These are phyloP conservation scores for Rhabditophanes sp. DNA, from an alignment of 2,888 invertebrate species.

Conservation along the genomic window DNA sequence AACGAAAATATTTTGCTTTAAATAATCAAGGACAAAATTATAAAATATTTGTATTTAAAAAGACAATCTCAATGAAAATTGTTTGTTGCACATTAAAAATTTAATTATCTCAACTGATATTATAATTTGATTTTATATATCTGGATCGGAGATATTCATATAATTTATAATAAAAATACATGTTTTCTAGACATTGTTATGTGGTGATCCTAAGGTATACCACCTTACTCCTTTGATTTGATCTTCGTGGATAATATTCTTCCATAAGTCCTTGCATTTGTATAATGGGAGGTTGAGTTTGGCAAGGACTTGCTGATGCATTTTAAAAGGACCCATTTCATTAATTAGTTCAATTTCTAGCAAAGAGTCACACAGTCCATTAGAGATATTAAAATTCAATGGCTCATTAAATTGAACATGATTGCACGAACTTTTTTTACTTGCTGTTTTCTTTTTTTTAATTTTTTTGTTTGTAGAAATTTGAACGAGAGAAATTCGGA, in stretches of 20 bases:
- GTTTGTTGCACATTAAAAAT: too few species aligned
- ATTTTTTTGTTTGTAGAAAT: slow-evolving; percentile 17
- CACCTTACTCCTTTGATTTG: too few species aligned
- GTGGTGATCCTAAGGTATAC: too few species aligned
- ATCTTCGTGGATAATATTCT: slow-evolving; percentile 42
- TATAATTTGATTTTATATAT: too few species aligned
- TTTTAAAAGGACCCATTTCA: slow-evolving; percentile 40
- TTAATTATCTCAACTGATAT: too few species aligned
- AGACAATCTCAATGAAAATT: too few species aligned
- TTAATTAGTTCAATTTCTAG: slow-evolving; percentile 37
- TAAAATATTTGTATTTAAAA: too few species aligned
- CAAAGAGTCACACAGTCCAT: slow-evolving; percentile 32
- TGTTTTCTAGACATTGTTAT: too few species aligned
- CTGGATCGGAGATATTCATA: too few species aligned
- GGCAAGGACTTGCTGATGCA: slow-evolving; percentile 27
- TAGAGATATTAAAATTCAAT: slow-evolving; percentile 33
- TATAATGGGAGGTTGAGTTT: slow-evolving; percentile 35
- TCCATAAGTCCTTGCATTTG: slow-evolving; percentile 42
- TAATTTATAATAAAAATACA: too few species aligned
- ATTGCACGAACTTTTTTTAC: slow-evolving; percentile 25
- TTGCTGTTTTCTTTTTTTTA: slow-evolving; percentile 37
- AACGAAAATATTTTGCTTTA: too few species aligned
- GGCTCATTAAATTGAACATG: slow-evolving; percentile 41
- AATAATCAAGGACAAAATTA: too few species aligned
- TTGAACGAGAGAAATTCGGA: slow-evolving; percentile 1